Evolutionary conservation across 2,797 vertebrate species (phyloP), one percentile per base, ranked within the genome.

Genomic region (Pygocentrus nattereri): DNA sequence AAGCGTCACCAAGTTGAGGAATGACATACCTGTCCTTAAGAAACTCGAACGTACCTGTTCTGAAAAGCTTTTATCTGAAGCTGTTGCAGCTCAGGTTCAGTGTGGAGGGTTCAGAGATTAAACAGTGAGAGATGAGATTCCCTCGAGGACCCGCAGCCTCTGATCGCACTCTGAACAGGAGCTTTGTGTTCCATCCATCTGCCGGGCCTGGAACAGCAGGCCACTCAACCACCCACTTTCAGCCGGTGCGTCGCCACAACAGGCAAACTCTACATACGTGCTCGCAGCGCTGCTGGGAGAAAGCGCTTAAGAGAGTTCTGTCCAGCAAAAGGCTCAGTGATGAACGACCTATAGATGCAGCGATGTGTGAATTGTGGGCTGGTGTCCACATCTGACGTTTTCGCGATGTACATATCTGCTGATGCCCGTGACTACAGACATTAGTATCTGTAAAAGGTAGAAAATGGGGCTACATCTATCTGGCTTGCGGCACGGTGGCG

Each of bases 141-240:
- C 70, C 70, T 15, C 7, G 68, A 70, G 68, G 25, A 4, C 21
- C 27, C 4, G 18, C 11, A 47, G 71, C 4, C 71, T 74, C 71
- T 80, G 31, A 56, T 56, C 34, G 30, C 50, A 47, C 61, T 67
- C 7, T 4, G 56, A 72, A 15, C 58, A 38, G 78, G 13, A 54
- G 59, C 59, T 58, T 47, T 61, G 64, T 49, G 79, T 59, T 49
- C 27, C 64, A 15, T 75, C 72, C 64, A 75, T 69, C 72, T 81
- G 62, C 67, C 15, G 64, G 65, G 50, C 30, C 27, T 3, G 23
- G 1, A 54, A 31, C 49, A 73, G 70, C 70, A 31, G 50, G 49
- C 70, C 68, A 49, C 68, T 50, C 41, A 34, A 25, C 49, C 78
- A 5, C 69, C 78, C 70, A 49, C 78, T 80, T 73, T 38, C 47